phyloP scores from a whole-genome alignment of 2,888 invertebrate species.

The Saturnia pavonia region DNA sequence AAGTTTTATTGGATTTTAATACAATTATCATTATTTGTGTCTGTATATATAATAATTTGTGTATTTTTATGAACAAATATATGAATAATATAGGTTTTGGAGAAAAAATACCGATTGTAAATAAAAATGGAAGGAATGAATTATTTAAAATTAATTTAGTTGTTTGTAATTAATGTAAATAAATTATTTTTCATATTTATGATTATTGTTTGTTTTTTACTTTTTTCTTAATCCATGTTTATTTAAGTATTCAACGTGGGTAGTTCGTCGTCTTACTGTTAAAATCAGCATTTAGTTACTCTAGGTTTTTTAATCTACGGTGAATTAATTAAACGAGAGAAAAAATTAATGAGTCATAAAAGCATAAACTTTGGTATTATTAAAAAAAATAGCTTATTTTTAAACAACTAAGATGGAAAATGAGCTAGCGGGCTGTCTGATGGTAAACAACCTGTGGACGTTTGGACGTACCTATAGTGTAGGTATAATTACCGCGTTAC shows the following conservation, averaged over 20 bases:
- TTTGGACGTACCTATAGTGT: too few relatives aligned
- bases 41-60: not conserved
- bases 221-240: not conserved
- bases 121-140: not conserved
- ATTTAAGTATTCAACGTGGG: not conserved
- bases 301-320: too few relatives aligned
- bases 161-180: constrained; percentile 15
- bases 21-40: not conserved
- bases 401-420: too few relatives aligned
- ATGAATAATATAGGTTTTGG: not conserved
- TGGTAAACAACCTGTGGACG: too few relatives aligned
- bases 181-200: constrained; percentile 24
- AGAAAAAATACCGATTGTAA: constrained; percentile 2
- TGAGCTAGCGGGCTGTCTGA: too few relatives aligned
- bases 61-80: not conserved
- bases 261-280: too few relatives aligned
- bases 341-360: too few relatives aligned
- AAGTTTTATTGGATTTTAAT: not conserved
- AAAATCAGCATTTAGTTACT: not conserved
- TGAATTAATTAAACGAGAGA: too few relatives aligned
- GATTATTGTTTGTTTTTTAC: not conserved
- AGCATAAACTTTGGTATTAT: too few relatives aligned
- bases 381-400: too few relatives aligned
- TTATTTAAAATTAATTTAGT: not conserved
- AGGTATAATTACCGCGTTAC: too few relatives aligned